Base-by-base conservation (phyloP, 2,113 vertebrate species). In the Climacteris rufus region DNA sequence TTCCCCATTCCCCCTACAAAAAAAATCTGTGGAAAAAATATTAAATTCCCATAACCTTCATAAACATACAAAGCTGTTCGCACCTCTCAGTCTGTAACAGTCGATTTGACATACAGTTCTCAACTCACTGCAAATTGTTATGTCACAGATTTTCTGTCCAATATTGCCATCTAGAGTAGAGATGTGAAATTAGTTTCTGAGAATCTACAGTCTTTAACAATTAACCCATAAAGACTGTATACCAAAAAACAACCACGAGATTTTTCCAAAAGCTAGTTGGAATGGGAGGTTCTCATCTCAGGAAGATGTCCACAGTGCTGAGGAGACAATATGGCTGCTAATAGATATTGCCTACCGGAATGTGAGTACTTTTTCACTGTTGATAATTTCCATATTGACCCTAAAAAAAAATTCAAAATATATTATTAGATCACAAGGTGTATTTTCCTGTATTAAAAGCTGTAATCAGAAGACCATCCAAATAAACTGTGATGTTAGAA, bases 361-460 rank as follows among this genome's bases (percentile, higher is more conserved):
- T 98, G 97, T 93, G 95, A 96, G 50, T 77, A 96, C 76, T 97
- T 97, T 97, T 98, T 99, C 98, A 99, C 97, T 99, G 99, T 97
- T 99, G 99, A 90, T 99, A 99, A 97, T 99, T 99, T 98, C 99
- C 99, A 97, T 99, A 99, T 84, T 99, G 99, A 98, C 98, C 99
- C 99, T 99, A 97, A 94, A 97, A 66, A 97, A 39, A 98, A 97
- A 86, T 35, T 57, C 21, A 57, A 90, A 97, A 96, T 15, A 96
- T 3, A 44, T 25, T 35, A 94, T 97, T 91, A 98, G 92, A 65
- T 27, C 57, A 93, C 31, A 59, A 90, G 21, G 8, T 21, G 20
- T 57, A 31, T 52, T 50, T 53, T 84, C 15, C 33, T 52, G 30
- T 28, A 78, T 74, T 88, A 56, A 71, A 84, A 92, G 20, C 24